Conservation (phyloP, 2,888 invertebrate species). For the Sinodicranocentrus sp. region DNA sequence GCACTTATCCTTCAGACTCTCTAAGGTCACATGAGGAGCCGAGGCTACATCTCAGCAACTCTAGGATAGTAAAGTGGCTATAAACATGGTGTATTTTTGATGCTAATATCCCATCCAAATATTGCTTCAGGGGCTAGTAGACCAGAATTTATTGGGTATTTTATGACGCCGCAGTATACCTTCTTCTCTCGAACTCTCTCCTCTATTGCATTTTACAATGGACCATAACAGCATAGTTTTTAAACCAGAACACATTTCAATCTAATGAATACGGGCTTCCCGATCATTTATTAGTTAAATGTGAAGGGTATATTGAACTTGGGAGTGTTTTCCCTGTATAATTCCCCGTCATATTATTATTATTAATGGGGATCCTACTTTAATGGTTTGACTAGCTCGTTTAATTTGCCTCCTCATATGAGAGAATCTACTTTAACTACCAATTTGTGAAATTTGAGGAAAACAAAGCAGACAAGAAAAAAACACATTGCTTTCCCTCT, state of each 20-base stretch:
- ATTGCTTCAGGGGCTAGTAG: conserved; percentile 54
- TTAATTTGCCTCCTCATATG: no score
- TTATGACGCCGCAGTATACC: conserved; percentile 46
- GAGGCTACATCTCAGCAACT: no score
- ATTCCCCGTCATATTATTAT: neutral
- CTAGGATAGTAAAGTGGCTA: neutral
- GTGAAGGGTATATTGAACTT: conserved; percentile 33
- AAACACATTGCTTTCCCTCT: no score
- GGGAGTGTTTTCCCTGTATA: neutral
- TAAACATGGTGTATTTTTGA: conserved; percentile 18
- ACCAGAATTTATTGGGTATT: conserved; percentile 54
- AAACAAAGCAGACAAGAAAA: no score
- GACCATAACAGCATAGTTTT: neutral
- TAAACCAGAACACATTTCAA: conserved; percentile 33
- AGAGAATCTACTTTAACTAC: no score
- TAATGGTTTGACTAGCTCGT: no score
- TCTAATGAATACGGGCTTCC: conserved; percentile 45
- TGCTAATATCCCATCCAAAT: conserved; percentile 51
- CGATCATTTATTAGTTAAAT: conserved; percentile 57
- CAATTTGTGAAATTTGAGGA: no score
- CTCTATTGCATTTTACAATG: neutral
- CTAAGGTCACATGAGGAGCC: neutral
- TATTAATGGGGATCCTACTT: conserved; percentile 13
- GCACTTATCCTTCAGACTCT: neutral
- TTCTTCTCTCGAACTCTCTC: conserved; percentile 3